phyloP scores from a whole-genome alignment of 2,888 invertebrate species.

The Brachylomia viminalis region DNA sequence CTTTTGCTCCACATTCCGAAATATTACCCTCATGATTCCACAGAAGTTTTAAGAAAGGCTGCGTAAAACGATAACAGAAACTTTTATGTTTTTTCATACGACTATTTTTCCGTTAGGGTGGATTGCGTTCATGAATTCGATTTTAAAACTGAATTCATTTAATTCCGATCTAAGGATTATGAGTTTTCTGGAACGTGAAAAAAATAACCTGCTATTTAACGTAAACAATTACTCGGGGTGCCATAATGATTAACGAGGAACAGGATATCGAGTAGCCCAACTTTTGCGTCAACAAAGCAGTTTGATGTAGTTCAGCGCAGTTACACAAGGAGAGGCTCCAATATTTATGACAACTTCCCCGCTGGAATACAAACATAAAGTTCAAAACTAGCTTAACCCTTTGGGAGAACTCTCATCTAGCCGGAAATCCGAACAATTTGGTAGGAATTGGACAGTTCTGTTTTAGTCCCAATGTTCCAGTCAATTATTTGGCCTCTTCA shows the following conservation, averaged over 20 bases:
- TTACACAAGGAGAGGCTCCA: constrained; percentile 81
- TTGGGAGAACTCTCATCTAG: constrained; percentile 79
- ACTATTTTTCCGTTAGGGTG: not conserved
- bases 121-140: not conserved
- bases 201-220: constrained; percentile 65
- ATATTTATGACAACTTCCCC: constrained; percentile 87
- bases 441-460: constrained; percentile 79
- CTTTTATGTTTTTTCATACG: not conserved
- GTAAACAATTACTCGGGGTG: constrained; percentile 75
- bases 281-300: constrained; percentile 84
- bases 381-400: constrained; percentile 86
- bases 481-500: constrained; percentile 33
- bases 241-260: constrained; percentile 77
- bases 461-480: constrained; percentile 67
- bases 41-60: not conserved
- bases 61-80: not conserved
- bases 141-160: not conserved
- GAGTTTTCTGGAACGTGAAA: constrained; percentile 40
- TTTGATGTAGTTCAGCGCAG: constrained; percentile 83
- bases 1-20: constrained; percentile 7
- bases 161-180: constrained; percentile 8
- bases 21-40: constrained; percentile 6
- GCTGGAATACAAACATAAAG: constrained; percentile 84
- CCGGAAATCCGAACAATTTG: constrained; percentile 84
- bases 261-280: constrained; percentile 83